Evolutionary conservation across 2,888 invertebrate species (phyloP).

Genomic region (Drosophila engyochracea): DNA sequence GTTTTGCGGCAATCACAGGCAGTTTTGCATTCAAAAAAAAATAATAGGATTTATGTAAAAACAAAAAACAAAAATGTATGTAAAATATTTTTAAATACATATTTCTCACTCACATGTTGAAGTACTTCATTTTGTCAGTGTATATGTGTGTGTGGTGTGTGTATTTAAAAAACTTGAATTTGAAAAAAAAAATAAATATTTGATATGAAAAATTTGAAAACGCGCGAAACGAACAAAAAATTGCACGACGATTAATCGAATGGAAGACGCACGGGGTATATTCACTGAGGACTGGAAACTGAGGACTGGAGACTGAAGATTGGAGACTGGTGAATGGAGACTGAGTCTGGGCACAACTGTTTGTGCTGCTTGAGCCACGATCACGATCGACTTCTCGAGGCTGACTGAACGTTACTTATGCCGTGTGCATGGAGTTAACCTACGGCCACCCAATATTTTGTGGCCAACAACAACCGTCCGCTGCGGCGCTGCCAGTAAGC

Average conservation of each 20-base stretch:
- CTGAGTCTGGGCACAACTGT: conserved; percentile 47
- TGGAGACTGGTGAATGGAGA: conserved; percentile 33
- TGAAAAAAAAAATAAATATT: conserved; percentile 49
- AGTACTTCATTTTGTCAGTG: conserved; percentile 80
- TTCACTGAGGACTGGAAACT: conserved; percentile 40
- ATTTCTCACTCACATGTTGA: conserved; percentile 81
- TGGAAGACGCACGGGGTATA: conserved; percentile 29
- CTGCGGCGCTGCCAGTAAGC: conserved; percentile 6
- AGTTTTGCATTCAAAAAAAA: conserved; percentile 23
- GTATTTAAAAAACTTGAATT: conserved; percentile 40
- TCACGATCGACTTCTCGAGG: conserved; percentile 78
- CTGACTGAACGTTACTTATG: conserved; percentile 80
- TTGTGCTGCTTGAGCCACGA: conserved; percentile 64
- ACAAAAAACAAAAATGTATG: conserved; percentile 16
- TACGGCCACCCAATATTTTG: conserved; percentile 70
- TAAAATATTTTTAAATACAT: conserved; percentile 10
- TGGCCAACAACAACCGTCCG: conserved; percentile 8
- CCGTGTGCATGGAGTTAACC: conserved; percentile 78
- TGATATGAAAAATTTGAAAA: conserved; percentile 44
- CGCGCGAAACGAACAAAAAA: conserved; percentile 54
- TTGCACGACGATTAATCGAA: conserved; percentile 26
- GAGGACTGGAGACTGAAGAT: conserved; percentile 30
- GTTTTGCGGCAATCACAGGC: conserved; percentile 25
- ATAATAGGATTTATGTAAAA: background rate
- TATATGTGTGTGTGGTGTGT: conserved; percentile 31